Base-by-base conservation (phyloP, 2,888 invertebrate species). In the Blomia tropicalis region DNA sequence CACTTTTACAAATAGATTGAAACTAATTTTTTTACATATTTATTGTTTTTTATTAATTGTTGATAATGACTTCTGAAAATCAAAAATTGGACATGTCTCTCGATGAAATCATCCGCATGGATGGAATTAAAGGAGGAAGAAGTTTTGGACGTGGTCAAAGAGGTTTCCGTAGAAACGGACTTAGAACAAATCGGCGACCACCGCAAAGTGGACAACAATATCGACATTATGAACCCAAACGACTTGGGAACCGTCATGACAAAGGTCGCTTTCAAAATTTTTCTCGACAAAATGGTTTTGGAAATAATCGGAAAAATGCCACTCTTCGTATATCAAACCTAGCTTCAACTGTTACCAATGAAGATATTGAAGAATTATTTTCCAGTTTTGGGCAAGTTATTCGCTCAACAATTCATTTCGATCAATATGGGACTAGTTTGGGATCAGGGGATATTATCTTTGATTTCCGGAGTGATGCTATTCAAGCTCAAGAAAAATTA, bases 41-140 rank as follows among this genome's bases (percentile, higher is more conserved):
- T n/a, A n/a, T n/a, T n/a, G n/a, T n/a, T n/a, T n/a, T n/a, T n/a
- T n/a, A n/a, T n/a, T n/a, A n/a, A n/a, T n/a, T n/a, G n/a, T n/a
- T n/a, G n/a, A 36, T 36, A 11, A 36, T 36, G 36, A 36, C 36
- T 36, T 11, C 36, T 7, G 58, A 58, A 51, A 44, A 59, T 22
- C 17, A n/a, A 3, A 59, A 59, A 19, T 23, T 59, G 11, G 60
- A 59, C 22, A 59, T 59, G 60, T 59, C 60, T 19, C 31, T 59
- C 17, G 60, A 59, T 31, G 60, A 59, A 11, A 59, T 59, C 19
- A 59, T 59, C 11, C 43, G 44, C 19, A 3, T 43, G 27, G 60
- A 59, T 31, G 23, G 14, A 22, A 59, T 59, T 19, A 14, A 7
- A 4, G 43, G 43, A 14, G 1, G 23, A 1, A 59, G 25, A 19